Base-by-base conservation (phyloP, 2,797 vertebrate genomes). In the Liparis tanakae region DNA sequence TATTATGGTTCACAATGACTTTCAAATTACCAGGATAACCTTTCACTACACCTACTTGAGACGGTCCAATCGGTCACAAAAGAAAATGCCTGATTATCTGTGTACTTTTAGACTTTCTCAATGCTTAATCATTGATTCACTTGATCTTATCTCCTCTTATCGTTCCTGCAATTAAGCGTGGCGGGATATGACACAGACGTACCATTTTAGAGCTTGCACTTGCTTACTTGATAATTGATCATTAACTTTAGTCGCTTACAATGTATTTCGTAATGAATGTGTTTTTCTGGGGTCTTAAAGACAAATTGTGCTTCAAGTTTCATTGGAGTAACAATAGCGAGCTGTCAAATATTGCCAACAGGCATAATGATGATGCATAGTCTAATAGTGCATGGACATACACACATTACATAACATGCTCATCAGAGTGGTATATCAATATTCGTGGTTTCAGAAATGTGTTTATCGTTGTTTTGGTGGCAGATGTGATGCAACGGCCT, bases 401-500 rank as follows among this genome's bases (percentile, higher is more conserved):
- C 48, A n/a, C 18, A 36, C 7, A 37, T 6, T 20, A 5, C 4
- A 36, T 36, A 15, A 20, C n/a, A 36, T 46, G 46, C n/a, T 25
- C 10, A 6, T 36, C 14, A 2, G 46, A 55, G 14, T 44, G 43
- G 10, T 36, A 36, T 36, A 34, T 9, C 39, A 14, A 20, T 5
- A 22, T 17, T 63, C 2, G 50, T 50, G 9, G 6, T 1, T 17
- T 48, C 36, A 18, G 15, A 25, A 33, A 55, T 17, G 30, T 56
- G 14, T 34, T 15, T 54, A 13, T 1, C 6, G 13, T 15, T 55
- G 13, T 30, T 55, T 25, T 4, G 14, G 41, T 68, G 71, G 39
- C 69, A 75, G 70, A 61, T 72, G 63, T 65, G n/a, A 30, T 22
- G 5, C 50, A 51, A 18, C 10, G 17, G 6, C 60, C 13, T 62